These are phyloP conservation scores for Python bivittatus DNA, from an alignment of 2,113 vertebrate genomes.

Conservation along the genomic window DNA sequence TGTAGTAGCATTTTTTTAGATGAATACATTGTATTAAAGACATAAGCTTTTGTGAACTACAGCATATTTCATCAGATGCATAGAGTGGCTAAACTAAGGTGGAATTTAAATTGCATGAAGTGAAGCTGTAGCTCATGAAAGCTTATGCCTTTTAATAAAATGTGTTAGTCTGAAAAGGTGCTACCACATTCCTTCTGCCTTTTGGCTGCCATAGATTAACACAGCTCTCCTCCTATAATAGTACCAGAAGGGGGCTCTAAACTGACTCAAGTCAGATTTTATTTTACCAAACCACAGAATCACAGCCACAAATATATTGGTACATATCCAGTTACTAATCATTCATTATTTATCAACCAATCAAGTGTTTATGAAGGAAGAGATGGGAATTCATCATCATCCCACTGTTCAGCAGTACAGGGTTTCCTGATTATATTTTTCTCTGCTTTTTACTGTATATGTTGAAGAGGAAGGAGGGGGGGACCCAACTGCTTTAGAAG, in stretches of 20 bases:
- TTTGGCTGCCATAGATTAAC: background rate
- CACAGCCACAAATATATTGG: background rate
- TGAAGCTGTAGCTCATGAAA: background rate
- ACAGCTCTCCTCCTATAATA: background rate
- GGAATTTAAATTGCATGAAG: background rate
- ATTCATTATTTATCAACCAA: background rate
- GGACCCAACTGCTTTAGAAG: constrained; percentile 23
- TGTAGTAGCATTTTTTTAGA: background rate
- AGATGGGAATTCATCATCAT: constrained; percentile 22
- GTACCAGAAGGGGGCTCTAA: background rate
- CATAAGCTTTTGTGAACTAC: background rate
- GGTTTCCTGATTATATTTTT: constrained; percentile 14
- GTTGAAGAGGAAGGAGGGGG: constrained; percentile 19
- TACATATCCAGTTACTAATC: background rate
- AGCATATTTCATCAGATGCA: background rate
- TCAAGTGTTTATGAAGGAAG: background rate
- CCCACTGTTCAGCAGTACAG: background rate
- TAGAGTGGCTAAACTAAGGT: background rate
- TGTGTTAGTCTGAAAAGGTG: background rate
- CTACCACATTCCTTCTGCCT: background rate
- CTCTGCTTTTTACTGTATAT: background rate
- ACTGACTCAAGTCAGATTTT: background rate
- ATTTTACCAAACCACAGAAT: background rate
- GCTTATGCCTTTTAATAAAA: background rate
- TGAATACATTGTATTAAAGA: background rate